Percentiles rank a stretch among this genome's conserved stretches.
Evolutionary conservation across 92 coral and sea anemone genomes (phyloP).

Genomic region (Palythoa grandiflora): DNA sequence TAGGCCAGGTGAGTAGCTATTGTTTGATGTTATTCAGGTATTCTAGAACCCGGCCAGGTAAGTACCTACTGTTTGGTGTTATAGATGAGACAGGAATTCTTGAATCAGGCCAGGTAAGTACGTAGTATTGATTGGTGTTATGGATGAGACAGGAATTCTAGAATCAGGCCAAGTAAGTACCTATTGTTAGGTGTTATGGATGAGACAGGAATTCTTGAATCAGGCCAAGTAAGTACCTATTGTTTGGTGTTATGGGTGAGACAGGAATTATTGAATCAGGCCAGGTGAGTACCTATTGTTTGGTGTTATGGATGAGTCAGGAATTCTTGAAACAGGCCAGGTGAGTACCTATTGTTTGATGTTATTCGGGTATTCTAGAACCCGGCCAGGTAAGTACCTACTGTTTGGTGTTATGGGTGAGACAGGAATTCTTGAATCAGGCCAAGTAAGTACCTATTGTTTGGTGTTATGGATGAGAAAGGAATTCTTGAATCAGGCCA

Average conservation of each 20-base stretch:
- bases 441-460: conserved; percentile 72
- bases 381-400: conserved; percentile 87
- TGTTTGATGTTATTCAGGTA: conserved; percentile 98
- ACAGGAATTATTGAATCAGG: conserved; percentile 86
- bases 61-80: conserved; percentile 92
- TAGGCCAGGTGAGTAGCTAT: too few species aligned
- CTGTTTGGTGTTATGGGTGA: conserved; percentile 99
- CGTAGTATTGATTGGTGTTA: too few species aligned
- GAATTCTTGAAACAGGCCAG: too few species aligned
- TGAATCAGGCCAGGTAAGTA: conserved; percentile 82
- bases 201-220: too few species aligned
- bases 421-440: conserved; percentile 82
- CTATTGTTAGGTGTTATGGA: too few species aligned
- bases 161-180: conserved; percentile 57
- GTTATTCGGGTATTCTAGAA: conserved; percentile 88
- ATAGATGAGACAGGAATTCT: conserved; percentile 95
- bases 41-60: conserved; percentile 86
- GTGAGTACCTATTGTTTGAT: too few species aligned
- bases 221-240: too few species aligned
- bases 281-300: conserved; percentile 64
- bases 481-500: conserved; percentile 52
- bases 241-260: conserved; percentile 99
- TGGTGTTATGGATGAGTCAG: too few species aligned
- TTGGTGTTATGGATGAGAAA: too few species aligned
- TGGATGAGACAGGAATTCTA: too few species aligned